A percentile compares a stretch with the other conserved stretches of the same genome.
phyloP scores from a whole-genome alignment of 2,888 invertebrate genomes.

The Nudaria mundana region DNA sequence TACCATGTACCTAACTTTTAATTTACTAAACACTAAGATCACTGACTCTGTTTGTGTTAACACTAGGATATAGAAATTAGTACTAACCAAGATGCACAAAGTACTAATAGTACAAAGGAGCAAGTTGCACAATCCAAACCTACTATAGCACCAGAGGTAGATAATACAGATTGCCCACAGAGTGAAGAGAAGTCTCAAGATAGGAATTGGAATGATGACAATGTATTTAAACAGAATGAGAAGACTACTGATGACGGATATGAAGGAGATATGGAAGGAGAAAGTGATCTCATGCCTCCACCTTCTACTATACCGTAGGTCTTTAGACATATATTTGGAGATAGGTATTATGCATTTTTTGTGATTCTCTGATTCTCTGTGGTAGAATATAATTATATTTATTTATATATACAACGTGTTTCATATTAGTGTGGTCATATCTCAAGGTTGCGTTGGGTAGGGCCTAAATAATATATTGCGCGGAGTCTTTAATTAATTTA shows the following conservation, averaged over 20 bases:
- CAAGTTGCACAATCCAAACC: constrained; percentile 27
- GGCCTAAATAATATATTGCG: no score
- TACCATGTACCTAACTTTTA: background rate
- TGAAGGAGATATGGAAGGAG: constrained; percentile 82
- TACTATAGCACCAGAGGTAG: constrained; percentile 33
- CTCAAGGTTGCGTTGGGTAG: no score
- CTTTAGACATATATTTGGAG: no score
- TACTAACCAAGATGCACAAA: constrained; percentile 50
- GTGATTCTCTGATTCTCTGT: no score
- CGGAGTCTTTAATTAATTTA: no score
- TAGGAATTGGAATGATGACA: constrained; percentile 39
- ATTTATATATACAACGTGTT: no score
- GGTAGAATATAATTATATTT: no score
- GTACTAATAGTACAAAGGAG: constrained; percentile 19
- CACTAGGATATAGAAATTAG: constrained; percentile 55
- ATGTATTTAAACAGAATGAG: constrained; percentile 35
- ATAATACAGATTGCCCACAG: constrained; percentile 63
- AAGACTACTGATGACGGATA: constrained; percentile 84
- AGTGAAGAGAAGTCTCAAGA: constrained; percentile 40
- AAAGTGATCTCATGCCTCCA: constrained; percentile 92
- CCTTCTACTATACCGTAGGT: constrained; percentile 84
- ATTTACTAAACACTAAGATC: background rate
- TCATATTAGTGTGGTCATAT: no score
- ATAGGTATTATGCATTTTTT: no score
- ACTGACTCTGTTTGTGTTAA: constrained; percentile 54